Conservation (phyloP, 2,797 vertebrate genomes). For the Leucoraja ocellata region DNA sequence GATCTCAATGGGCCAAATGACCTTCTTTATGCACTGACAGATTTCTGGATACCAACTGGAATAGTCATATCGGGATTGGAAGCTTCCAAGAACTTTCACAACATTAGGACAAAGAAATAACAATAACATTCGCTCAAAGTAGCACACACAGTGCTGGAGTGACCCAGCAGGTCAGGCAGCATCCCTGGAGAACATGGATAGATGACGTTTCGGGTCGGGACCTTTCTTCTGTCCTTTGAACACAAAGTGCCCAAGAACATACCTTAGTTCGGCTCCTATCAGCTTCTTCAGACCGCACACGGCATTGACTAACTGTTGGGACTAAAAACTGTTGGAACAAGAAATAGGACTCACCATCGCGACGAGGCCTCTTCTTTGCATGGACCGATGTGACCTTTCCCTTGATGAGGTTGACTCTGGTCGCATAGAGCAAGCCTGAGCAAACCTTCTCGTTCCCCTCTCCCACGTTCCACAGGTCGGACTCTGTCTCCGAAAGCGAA, state of each 20-base stretch:
- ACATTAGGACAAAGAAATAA: background rate
- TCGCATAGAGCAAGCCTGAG: constrained; percentile 69
- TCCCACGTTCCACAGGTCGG: constrained; percentile 79
- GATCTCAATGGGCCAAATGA: too few relatives aligned
- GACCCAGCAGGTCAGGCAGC: too few relatives aligned
- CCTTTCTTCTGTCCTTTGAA: background rate
- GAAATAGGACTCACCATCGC: constrained; percentile 59
- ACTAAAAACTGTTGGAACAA: too few relatives aligned
- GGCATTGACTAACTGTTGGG: background rate
- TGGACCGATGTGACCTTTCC: constrained; percentile 69
- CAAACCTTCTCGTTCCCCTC: constrained; percentile 85
- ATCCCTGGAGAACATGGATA: too few relatives aligned
- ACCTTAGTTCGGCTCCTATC: background rate
- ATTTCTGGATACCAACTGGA: background rate
- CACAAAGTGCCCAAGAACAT: background rate
- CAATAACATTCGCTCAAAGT: background rate
- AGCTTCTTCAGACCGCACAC: background rate
- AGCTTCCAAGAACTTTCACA: background rate
- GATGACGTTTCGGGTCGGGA: too few relatives aligned
- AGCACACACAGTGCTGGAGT: too few relatives aligned
- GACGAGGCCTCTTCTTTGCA: constrained; percentile 60
- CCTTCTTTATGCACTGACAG: too few relatives aligned
- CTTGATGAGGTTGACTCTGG: constrained; percentile 72
- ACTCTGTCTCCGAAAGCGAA: constrained; percentile 64
- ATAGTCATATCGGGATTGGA: background rate